A percentile compares a stretch with the other conserved stretches of the same genome.
phyloP scores from a whole-genome alignment of 2,888 invertebrate species.

The Drosophila acutilabella region DNA sequence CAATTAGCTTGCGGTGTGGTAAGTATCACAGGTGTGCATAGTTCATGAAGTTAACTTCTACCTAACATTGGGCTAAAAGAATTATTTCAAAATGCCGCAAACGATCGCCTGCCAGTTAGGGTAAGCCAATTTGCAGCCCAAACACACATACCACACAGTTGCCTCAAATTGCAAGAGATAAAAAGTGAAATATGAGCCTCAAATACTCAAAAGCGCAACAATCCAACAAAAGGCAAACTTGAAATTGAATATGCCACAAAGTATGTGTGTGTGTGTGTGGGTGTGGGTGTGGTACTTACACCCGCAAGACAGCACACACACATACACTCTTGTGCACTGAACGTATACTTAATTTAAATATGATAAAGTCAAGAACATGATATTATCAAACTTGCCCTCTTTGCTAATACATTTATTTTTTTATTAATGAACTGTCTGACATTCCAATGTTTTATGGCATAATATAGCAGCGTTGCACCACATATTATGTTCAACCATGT shows the following conservation, averaged over 20 bases:
- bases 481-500: constrained; percentile 6
- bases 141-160: neutral
- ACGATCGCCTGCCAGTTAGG: constrained; percentile 1
- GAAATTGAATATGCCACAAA: constrained; percentile 19
- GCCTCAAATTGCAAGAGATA: constrained; percentile 1
- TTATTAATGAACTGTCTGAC: constrained; percentile 17
- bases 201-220: constrained; percentile 14
- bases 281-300: no score
- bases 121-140: constrained; percentile 5
- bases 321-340: neutral
- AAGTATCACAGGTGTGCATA: constrained; percentile 8
- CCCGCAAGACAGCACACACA: no score
- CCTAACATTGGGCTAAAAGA: neutral
- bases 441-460: constrained; percentile 16
- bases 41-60: constrained; percentile 9
- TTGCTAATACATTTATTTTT: constrained; percentile 19
- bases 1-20: no score
- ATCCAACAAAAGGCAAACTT: constrained; percentile 11
- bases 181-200: constrained; percentile 12
- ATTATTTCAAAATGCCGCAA: neutral
- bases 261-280: neutral
- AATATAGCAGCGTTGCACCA: constrained; percentile 10
- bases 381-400: constrained; percentile 10
- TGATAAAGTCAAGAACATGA: constrained; percentile 15
- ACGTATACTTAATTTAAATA: constrained; percentile 20